Base-by-base conservation (phyloP, 2,888 invertebrate species). In the Noctua comes region DNA sequence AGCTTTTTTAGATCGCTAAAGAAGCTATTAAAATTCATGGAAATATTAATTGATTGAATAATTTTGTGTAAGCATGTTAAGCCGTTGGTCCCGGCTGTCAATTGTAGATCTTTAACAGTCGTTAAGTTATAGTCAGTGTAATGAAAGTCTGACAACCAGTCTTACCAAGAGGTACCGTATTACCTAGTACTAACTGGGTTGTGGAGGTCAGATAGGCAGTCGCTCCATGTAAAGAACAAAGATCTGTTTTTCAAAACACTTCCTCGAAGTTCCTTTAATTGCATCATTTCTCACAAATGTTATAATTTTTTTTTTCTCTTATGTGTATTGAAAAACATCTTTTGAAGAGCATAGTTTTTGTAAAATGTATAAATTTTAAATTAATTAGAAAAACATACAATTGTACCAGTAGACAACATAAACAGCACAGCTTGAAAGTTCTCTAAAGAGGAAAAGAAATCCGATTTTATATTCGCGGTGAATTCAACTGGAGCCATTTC, bases 401-500 rank as follows among this genome's bases (percentile, higher is more conserved):
- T 6, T 82, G 1, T 48, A 18, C 27, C 16, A 66, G 31, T 27
- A 62, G 43, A 59, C n/a, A 68, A 57, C 13, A 40, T 27, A 36
- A 1, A 59, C n/a, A 36, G 10, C 10, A 27, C 1, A 48, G 72
- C 48, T 40, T 13, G 40, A 36, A 68, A 13, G 27, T 21, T 76
- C 24, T 70, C 24, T 64, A 71, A 66, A 76, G 46, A 64, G 36
- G 73, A 85, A 82, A 76, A 62, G 72, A 79, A 10, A 54, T 78
- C 69, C 57, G 77, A 77, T 78, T 69, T 71, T 83, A 84, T 84
- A 85, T 81, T 73, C 48, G 73, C 54, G 71, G 69, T 68, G 77
- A 73, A 66, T 83, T 79, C 46, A 73, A 82, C 66, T 80, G 36
- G 21, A 77, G 68, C 68, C 79, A 88, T 88, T 89, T 89, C 86